phyloP scores from a whole-genome alignment of 2,888 invertebrate species.

The Drymonia ruficornis region DNA sequence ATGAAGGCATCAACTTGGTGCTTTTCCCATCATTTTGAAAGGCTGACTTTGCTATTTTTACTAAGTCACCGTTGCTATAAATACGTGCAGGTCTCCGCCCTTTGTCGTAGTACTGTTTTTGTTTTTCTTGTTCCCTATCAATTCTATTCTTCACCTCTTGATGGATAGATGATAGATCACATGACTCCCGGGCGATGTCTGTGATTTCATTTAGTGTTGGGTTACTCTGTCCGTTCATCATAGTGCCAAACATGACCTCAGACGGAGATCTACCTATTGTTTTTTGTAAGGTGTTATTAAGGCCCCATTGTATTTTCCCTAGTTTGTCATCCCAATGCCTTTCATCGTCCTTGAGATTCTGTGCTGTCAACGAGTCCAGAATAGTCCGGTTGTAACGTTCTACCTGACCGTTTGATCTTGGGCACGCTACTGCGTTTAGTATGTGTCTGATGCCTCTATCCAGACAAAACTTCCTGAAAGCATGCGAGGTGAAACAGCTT shows the following conservation, averaged over 20 bases:
- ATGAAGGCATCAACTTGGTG: constrained; percentile 27
- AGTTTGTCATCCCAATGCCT: too few species aligned
- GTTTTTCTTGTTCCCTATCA: constrained; percentile 16
- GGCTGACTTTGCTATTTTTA: constrained; percentile 25
- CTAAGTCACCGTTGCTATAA: constrained; percentile 27
- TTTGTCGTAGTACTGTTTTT: constrained; percentile 24
- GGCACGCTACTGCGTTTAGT: constrained; percentile 11
- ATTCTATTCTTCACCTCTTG: constrained; percentile 16
- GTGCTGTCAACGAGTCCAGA: constrained; percentile 9
- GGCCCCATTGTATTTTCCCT: constrained; percentile 12
- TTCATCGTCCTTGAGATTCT: constrained; percentile 4
- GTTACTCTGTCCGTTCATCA: constrained; percentile 9
- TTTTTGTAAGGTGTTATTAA: constrained; percentile 12
- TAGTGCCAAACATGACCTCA: constrained; percentile 11
- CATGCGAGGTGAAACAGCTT: constrained; percentile 9
- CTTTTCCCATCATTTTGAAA: constrained; percentile 34
- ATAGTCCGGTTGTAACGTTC: constrained; percentile 12
- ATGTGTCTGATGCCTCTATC: constrained; percentile 7
- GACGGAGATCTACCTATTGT: constrained; percentile 10
- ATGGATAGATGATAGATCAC: constrained; percentile 21
- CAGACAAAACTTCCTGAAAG: constrained; percentile 11
- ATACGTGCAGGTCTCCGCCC: constrained; percentile 18
- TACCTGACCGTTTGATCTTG: constrained; percentile 12
- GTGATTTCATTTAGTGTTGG: constrained; percentile 4
- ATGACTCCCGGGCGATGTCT: not conserved